A percentile compares a stretch with the other conserved stretches of the same genome.
Evolutionary conservation across 2,888 invertebrate species (phyloP).

Genomic region (Aromia moschata): DNA sequence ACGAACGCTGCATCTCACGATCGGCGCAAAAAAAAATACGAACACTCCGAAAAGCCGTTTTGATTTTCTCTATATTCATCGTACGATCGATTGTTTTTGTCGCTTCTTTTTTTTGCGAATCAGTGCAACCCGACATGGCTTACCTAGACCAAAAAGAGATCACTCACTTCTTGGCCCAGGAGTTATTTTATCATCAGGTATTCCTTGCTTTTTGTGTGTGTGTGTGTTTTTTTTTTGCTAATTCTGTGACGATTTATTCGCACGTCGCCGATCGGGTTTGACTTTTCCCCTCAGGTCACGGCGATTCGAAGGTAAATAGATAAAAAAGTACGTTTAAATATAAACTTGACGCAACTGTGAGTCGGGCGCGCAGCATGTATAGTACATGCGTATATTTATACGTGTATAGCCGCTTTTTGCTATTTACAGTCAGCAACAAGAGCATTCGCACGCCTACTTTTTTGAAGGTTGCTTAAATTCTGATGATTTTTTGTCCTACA

Average conservation of each 20-base stretch:
- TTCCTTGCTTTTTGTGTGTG: conserved; percentile 6
- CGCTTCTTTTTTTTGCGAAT: conserved; percentile 38
- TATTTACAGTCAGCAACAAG: too few relatives aligned
- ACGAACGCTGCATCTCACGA: too few relatives aligned
- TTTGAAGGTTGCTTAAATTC: too few relatives aligned
- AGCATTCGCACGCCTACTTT: too few relatives aligned
- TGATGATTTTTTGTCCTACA: too few relatives aligned
- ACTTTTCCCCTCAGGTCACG: neutral
- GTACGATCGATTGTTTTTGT: conserved; percentile 35
- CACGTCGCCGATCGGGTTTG: neutral
- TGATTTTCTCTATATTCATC: conserved; percentile 34
- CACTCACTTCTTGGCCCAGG: conserved; percentile 84
- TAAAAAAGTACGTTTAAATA: neutral
- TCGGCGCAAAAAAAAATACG: conserved; percentile 40
- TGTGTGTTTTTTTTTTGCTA: neutral
- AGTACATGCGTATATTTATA: too few relatives aligned
- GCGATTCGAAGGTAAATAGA: neutral
- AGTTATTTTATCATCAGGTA: conserved; percentile 81
- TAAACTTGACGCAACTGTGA: neutral
- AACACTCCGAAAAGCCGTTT: conserved; percentile 50
- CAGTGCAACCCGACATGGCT: conserved; percentile 33
- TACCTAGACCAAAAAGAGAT: conserved; percentile 79
- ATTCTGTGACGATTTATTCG: neutral
- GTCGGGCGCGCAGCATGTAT: neutral
- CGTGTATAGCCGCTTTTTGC: too few relatives aligned